These are phyloP conservation scores for Takifugu ocellatus DNA, from an alignment of 2,797 vertebrate species.

Conservation along the genomic window DNA sequence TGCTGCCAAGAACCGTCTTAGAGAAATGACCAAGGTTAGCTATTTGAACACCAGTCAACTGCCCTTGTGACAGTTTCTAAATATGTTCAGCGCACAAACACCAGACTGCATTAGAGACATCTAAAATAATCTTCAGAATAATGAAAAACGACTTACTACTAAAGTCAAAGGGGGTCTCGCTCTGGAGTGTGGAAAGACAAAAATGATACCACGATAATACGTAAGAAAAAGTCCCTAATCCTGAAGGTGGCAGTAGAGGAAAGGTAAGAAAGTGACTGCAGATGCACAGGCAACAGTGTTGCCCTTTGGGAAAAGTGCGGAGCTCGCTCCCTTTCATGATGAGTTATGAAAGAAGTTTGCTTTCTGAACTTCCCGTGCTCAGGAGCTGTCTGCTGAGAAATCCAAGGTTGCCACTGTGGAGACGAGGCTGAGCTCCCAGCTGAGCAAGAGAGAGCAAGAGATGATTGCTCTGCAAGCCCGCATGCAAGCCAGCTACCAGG, in stretches of 20 bases:
- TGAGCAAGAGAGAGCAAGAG: slow-evolving; percentile 84
- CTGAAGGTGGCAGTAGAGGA: slow-evolving; percentile 44
- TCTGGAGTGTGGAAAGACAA: no score
- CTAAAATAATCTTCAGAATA: no score
- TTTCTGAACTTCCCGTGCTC: neutral
- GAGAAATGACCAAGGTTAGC: slow-evolving; percentile 87
- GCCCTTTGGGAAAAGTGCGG: no score
- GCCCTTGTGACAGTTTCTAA: no score
- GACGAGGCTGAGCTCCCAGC: slow-evolving; percentile 86
- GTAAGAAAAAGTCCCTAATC: slow-evolving; percentile 18
- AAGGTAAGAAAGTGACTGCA: neutral
- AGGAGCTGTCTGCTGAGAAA: slow-evolving; percentile 88
- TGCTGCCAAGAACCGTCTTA: slow-evolving; percentile 81
- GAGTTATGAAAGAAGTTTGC: neutral
- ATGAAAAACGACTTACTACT: no score
- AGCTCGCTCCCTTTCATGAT: neutral
- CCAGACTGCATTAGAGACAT: no score
- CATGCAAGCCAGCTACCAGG: slow-evolving; percentile 93
- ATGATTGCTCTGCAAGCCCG: slow-evolving; percentile 84
- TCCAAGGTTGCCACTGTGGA: slow-evolving; percentile 79
- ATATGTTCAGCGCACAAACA: no score
- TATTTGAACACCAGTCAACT: no score
- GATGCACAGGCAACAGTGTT: no score
- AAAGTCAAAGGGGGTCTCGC: no score
- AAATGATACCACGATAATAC: neutral